A percentile compares a stretch with the other conserved stretches of the same genome.
phyloP scores from a whole-genome alignment of 1,140 invertebrate genomes.

The Drosophila sulfurigaster region DNA sequence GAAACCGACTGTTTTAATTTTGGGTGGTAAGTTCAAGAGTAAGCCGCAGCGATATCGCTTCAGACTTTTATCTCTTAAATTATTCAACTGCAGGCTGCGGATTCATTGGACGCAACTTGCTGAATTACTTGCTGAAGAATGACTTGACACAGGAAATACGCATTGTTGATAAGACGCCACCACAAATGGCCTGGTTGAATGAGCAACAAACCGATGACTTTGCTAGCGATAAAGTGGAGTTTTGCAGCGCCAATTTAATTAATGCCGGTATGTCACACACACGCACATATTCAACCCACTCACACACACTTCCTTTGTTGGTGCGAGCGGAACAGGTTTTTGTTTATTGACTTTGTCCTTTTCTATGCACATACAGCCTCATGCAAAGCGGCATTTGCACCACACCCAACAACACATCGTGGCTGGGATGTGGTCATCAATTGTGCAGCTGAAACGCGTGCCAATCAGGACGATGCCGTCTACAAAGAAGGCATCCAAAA shows the following conservation, averaged over 20 bases:
- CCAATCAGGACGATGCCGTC: conserved; percentile 93
- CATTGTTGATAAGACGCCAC: conserved; percentile 96
- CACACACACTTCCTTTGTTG: conserved; percentile 23
- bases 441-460: conserved; percentile 95
- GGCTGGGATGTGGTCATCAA: conserved; percentile 93
- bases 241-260: conserved; percentile 95
- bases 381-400: conserved; percentile 90
- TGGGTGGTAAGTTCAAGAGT: conserved; percentile 74
- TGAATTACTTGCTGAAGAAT: conserved; percentile 92
- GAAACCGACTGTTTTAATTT: conserved; percentile 81
- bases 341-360: conserved; percentile 35
- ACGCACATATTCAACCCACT: conserved; percentile 14
- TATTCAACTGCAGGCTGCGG: conserved; percentile 89
- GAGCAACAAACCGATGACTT: conserved; percentile 90
- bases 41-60: conserved; percentile 12
- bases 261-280: conserved; percentile 89
- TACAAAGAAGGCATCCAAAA: conserved; percentile 95
- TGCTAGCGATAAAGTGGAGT: conserved; percentile 91
- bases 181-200: conserved; percentile 95
- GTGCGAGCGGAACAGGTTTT: conserved; percentile 57
- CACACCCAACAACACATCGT: conserved; percentile 85
- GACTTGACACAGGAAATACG: conserved; percentile 90
- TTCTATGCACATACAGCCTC: conserved; percentile 87
- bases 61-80: conserved; percentile 14
- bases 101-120: conserved; percentile 95